Evolutionary conservation across 2,888 invertebrate species (phyloP), one percentile per base, ranked within the genome.

Genomic region (Epinotia ramella): DNA sequence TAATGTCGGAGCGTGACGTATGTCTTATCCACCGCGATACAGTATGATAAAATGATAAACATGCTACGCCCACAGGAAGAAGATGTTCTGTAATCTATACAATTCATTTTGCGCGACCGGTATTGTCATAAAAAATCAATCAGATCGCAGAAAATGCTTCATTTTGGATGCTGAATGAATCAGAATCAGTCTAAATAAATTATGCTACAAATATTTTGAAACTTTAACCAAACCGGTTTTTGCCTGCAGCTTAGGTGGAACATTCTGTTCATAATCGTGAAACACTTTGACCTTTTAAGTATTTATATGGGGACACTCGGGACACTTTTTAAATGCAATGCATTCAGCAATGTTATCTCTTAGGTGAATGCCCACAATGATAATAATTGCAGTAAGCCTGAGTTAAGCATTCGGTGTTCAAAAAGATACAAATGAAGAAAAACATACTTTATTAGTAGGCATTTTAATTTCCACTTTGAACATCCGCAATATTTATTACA

Each of bases 311-410:
- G 24, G 24, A 28, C 24, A 40, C 7, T 40, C 7, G 20, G 16
- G 33, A 56, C 33, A 33, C 56, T 68, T 68, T 67, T 68, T 68
- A 57, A 67, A 57, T 68, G 57, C 56, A 57, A 20, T 20, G 49
- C 67, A 68, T 68, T 68, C 57, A 40, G 46, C 4, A 53, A 5
- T 28, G 33, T 68, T 68, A 68, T 68, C 67, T 68, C 57, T 40
- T 40, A 40, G 67, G 67, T 67, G 56, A 57, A 57, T 9, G 40
- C 33, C 18, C 20, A 67, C 20, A 67, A 16, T 18, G 33, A 16
- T 20, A 2, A 68, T 57, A 57, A 33, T 7, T 57, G 40, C 40
- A 20, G 56, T 57, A 57, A 68, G 40, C 64, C 44, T 46, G 44
- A 44, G 20, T 44, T 18, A 6, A 9, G 40, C 40, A 1, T 40